Conservation (phyloP, 2,888 invertebrate genomes). For the Drosophila mettleri region DNA sequence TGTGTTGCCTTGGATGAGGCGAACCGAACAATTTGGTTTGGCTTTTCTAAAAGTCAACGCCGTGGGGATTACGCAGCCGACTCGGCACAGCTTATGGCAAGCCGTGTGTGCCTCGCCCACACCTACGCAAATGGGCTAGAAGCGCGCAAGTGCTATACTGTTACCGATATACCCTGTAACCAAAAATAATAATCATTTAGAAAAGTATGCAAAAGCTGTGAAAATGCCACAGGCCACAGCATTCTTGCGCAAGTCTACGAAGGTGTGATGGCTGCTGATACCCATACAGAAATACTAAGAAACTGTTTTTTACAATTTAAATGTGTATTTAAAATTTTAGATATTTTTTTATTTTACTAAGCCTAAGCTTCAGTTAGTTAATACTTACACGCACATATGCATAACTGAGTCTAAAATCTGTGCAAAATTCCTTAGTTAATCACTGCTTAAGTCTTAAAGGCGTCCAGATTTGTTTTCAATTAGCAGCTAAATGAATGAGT, state of each 20-base stretch:
- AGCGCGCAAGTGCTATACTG: constrained; percentile 15
- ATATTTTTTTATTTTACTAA: no score
- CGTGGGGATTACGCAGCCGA: constrained; percentile 23
- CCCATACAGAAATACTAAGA: no score
- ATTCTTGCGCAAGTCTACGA: not conserved
- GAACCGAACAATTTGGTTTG: constrained; percentile 68
- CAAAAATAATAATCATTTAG: constrained; percentile 7
- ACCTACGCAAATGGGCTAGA: constrained; percentile 1
- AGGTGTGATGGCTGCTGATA: not conserved
- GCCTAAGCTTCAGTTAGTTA: no score
- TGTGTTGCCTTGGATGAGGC: constrained; percentile 40
- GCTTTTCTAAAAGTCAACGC: constrained; percentile 63
- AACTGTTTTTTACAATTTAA: no score
- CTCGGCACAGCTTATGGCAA: constrained; percentile 34
- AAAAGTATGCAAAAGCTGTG: constrained; percentile 10
- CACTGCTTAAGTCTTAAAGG: not conserved
- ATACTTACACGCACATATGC: not conserved
- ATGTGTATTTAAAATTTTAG: no score
- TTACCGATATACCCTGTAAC: constrained; percentile 21
- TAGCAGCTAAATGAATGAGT: constrained; percentile 2
- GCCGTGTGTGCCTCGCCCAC: constrained; percentile 1
- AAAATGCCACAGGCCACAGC: constrained; percentile 1
- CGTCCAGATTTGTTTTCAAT: constrained; percentile 3
- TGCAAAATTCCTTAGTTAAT: no score
- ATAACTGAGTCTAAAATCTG: not conserved